Percentiles rank a stretch among this genome's conserved stretches.
Evolutionary conservation across 2,888 invertebrate genomes (phyloP).

Genomic region (Mamestra brassicae): DNA sequence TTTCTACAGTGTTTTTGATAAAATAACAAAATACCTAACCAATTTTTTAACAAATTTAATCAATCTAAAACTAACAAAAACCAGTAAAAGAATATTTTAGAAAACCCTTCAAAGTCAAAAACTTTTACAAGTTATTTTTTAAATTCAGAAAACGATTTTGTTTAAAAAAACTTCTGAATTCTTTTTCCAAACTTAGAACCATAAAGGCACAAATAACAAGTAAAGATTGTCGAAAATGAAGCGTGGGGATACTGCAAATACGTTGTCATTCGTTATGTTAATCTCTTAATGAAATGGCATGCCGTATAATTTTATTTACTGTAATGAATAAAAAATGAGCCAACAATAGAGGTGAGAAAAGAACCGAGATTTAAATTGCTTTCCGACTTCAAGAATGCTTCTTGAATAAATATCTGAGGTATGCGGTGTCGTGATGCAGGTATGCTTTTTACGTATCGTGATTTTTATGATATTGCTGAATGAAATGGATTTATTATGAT

Average conservation of each 20-base stretch:
- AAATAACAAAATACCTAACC: background rate
- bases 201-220: background rate
- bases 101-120: background rate
- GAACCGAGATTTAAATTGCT: conserved; percentile 31
- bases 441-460: background rate
- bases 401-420: conserved; percentile 20
- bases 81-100: conserved; percentile 19
- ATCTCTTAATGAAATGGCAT: conserved; percentile 76
- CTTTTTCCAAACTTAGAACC: conserved; percentile 5
- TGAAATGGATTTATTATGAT: background rate
- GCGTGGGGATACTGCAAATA: conserved; percentile 42
- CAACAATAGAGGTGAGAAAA: conserved; percentile 36
- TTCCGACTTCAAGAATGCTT: conserved; percentile 34
- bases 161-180: background rate
- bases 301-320: conserved; percentile 77
- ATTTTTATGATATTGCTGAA: conserved; percentile 1
- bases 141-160: background rate
- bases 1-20: too few relatives aligned
- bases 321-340: conserved; percentile 79
- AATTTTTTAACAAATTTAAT: background rate
- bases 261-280: conserved; percentile 69
- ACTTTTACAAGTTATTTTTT: background rate
- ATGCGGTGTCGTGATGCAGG: background rate
- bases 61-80: background rate
- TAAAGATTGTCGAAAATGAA: conserved; percentile 13